Evolutionary conservation across 2,888 invertebrate genomes (phyloP).

Genomic region (Epiperipatus broadwayi): DNA sequence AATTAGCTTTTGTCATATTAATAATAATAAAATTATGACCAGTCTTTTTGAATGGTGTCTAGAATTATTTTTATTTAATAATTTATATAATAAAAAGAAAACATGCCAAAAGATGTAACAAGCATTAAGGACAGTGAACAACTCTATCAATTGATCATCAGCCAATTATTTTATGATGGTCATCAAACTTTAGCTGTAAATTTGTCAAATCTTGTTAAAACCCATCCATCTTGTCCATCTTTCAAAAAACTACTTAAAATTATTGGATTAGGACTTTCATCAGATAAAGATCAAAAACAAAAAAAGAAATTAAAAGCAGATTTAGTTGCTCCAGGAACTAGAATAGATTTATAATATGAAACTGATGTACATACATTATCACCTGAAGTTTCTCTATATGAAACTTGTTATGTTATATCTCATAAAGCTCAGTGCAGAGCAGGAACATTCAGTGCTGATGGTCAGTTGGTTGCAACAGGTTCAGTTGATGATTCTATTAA

Average conservation of each 20-base stretch:
- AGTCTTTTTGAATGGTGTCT: too few relatives aligned
- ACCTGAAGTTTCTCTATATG: conserved; percentile 89
- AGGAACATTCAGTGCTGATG: conserved; percentile 85
- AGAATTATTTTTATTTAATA: too few relatives aligned
- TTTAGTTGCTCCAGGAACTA: conserved; percentile 33
- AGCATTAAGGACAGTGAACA: conserved; percentile 69
- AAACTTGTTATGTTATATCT: conserved; percentile 95
- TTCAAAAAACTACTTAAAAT: conserved; percentile 77
- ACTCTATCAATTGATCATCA: conserved; percentile 76
- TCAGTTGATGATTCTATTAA: conserved; percentile 97
- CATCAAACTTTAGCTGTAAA: conserved; percentile 75
- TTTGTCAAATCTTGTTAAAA: conserved; percentile 60
- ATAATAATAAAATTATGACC: too few relatives aligned
- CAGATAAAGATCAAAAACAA: conserved; percentile 42
- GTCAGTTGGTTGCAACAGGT: conserved; percentile 83
- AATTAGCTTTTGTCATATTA: too few relatives aligned
- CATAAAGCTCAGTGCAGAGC: conserved; percentile 83
- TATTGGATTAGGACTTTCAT: conserved; percentile 60
- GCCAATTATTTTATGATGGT: conserved; percentile 94
- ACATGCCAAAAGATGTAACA: conserved; percentile 11
- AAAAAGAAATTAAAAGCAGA: too few relatives aligned
- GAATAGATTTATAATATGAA: conserved; percentile 81
- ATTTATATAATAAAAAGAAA: too few relatives aligned
- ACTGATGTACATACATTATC: conserved; percentile 80
- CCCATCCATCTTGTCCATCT: conserved; percentile 83